Conservation (phyloP, 2,888 invertebrate species). For the Parnassius smintheus region DNA sequence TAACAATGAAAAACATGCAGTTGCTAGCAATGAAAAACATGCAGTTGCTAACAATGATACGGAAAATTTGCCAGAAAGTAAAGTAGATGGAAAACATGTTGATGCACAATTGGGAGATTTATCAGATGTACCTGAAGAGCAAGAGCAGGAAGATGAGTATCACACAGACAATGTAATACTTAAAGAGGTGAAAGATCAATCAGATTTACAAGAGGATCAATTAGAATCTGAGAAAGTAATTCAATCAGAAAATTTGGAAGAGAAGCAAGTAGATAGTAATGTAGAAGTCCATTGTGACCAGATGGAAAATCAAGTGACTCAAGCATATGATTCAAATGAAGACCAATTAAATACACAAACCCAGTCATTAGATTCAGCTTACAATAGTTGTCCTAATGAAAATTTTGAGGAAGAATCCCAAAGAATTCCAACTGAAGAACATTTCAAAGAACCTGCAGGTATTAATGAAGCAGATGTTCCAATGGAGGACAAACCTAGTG, state of each 20-base stretch:
- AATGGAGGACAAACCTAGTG: slow-evolving; percentile 78
- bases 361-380: slow-evolving; percentile 69
- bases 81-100: slow-evolving; percentile 21
- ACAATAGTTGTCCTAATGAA: slow-evolving; percentile 74
- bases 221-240: slow-evolving; percentile 28
- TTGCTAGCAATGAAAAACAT: slow-evolving; percentile 32
- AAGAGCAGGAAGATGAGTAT: slow-evolving; percentile 39
- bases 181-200: slow-evolving; percentile 26
- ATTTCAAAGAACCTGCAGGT: slow-evolving; percentile 70
- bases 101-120: slow-evolving; percentile 21
- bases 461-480: slow-evolving; percentile 60
- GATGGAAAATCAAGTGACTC: slow-evolving; percentile 33
- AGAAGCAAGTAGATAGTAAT: slow-evolving; percentile 11
- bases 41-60: slow-evolving; percentile 38
- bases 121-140: slow-evolving; percentile 5
- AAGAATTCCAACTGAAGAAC: slow-evolving; percentile 64
- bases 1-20: slow-evolving; percentile 39
- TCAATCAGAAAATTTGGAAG: slow-evolving; percentile 15
- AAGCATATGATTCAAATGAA: slow-evolving; percentile 49
- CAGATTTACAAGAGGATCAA: slow-evolving; percentile 36
- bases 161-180: slow-evolving; percentile 18
- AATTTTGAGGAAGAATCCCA: slow-evolving; percentile 65
- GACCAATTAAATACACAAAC: slow-evolving; percentile 54
- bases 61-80: slow-evolving; percentile 32
- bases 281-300: slow-evolving; percentile 18